Evolutionary conservation across 1,140 invertebrate species (phyloP).

Genomic region (Macrosteles quadrilineatus): DNA sequence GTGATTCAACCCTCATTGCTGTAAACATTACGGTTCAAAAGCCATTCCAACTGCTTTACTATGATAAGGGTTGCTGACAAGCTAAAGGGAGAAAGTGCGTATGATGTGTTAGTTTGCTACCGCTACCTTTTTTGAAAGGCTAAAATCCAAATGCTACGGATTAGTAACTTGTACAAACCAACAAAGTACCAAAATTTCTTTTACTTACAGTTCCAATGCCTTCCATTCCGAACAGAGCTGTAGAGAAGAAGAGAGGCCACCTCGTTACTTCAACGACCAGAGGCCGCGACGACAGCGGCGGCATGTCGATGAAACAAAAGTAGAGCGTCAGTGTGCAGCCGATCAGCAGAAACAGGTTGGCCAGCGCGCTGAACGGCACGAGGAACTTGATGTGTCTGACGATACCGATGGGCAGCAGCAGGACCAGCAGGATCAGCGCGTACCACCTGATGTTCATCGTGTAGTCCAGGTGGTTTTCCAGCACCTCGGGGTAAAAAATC

Average conservation of each 20-base stretch:
- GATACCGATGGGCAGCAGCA: conserved; percentile 62
- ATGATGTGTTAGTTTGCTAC: too few species aligned
- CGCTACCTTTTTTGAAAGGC: too few species aligned
- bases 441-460: conserved; percentile 54
- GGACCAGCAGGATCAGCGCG: conserved; percentile 60
- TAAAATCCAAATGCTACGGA: too few species aligned
- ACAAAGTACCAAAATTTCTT: too few species aligned
- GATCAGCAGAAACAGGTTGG: conserved; percentile 51
- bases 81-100: too few species aligned
- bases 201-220: conserved; percentile 68
- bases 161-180: too few species aligned
- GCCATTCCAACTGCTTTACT: too few species aligned
- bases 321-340: conserved; percentile 68
- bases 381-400: conserved; percentile 63
- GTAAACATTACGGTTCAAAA: too few species aligned
- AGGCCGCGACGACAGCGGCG: conserved; percentile 27
- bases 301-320: conserved; percentile 61
- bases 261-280: conserved; percentile 31
- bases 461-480: conserved; percentile 46
- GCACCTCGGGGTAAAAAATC: conserved; percentile 54
- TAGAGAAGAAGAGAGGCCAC: conserved; percentile 50
- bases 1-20: too few species aligned
- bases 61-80: too few species aligned
- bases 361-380: conserved; percentile 59
- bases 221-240: conserved; percentile 77